Evolutionary conservation across 2,888 invertebrate genomes (phyloP).

Genomic region (Cephus spinipes): DNA sequence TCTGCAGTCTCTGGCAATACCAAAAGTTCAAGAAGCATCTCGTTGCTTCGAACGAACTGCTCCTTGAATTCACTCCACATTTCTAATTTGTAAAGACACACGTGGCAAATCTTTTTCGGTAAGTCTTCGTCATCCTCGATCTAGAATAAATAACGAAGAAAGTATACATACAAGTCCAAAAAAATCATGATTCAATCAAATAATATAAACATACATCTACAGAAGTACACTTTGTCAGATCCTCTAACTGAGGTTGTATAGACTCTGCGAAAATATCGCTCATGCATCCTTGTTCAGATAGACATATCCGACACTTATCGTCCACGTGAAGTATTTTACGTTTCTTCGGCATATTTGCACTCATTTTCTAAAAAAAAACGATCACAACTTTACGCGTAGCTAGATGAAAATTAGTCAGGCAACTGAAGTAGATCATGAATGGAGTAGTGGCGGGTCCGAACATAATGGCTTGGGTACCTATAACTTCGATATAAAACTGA

Average conservation of each 20-base stretch:
- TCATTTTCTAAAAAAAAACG: background rate
- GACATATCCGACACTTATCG: slow-evolving; percentile 58
- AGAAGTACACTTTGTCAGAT: slow-evolving; percentile 52
- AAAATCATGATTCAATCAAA: background rate
- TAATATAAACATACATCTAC: slow-evolving; percentile 49
- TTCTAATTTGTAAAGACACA: slow-evolving; percentile 60
- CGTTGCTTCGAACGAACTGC: slow-evolving; percentile 53
- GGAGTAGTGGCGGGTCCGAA: slow-evolving; percentile 2
- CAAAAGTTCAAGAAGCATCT: slow-evolving; percentile 45
- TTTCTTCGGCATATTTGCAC: slow-evolving; percentile 49
- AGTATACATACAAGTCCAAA: background rate
- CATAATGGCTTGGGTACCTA: slow-evolving; percentile 1
- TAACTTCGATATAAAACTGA: background rate
- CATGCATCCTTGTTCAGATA: slow-evolving; percentile 52
- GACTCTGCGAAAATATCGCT: slow-evolving; percentile 47
- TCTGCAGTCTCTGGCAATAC: slow-evolving; percentile 35
- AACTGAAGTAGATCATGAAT: slow-evolving; percentile 1
- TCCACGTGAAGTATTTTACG: slow-evolving; percentile 45
- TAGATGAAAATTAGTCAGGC: background rate
- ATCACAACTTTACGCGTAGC: slow-evolving; percentile 1
- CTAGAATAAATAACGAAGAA: slow-evolving; percentile 33
- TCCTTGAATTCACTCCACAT: slow-evolving; percentile 60
- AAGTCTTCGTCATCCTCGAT: slow-evolving; percentile 49
- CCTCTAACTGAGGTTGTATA: slow-evolving; percentile 47
- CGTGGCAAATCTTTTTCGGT: slow-evolving; percentile 56